Conservation (phyloP, 2,113 vertebrate genomes). For the Aegithalos caudatus region DNA sequence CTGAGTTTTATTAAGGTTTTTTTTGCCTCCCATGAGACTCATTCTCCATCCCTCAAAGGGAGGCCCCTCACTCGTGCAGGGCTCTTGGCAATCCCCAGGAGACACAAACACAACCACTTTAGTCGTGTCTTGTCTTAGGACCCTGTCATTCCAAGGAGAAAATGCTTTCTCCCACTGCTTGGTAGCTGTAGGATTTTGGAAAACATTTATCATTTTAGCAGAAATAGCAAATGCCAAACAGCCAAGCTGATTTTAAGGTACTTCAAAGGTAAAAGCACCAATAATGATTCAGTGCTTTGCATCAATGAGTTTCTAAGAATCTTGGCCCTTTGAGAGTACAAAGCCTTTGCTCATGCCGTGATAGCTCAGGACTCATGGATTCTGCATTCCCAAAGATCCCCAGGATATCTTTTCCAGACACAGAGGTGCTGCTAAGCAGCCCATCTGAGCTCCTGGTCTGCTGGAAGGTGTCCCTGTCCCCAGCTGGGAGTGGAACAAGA, state of each 20-base stretch:
- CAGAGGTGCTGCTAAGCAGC: neutral
- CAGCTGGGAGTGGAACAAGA: neutral
- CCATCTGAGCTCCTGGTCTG: neutral
- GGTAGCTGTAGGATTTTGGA: neutral
- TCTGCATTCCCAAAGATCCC: neutral
- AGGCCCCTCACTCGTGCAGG: neutral
- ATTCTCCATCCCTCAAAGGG: neutral
- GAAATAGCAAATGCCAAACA: neutral
- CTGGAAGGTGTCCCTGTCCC: neutral
- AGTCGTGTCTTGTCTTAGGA: neutral
- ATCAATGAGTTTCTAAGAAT: neutral
- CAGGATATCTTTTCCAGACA: neutral
- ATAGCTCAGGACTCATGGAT: neutral
- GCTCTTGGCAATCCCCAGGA: neutral
- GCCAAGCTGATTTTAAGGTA: neutral
- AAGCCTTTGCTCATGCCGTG: neutral
- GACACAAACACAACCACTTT: accelerated
- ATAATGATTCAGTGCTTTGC: neutral
- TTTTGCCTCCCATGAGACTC: neutral
- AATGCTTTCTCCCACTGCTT: neutral
- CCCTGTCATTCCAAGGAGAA: neutral
- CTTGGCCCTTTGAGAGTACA: neutral
- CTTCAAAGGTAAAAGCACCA: neutral
- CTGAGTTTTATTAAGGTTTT: neutral
- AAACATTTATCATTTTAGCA: neutral